A percentile compares a stretch with the other conserved stretches of the same genome.
Evolutionary conservation across 2,113 vertebrate genomes (phyloP).

Genomic region (Plecotus auritus): DNA sequence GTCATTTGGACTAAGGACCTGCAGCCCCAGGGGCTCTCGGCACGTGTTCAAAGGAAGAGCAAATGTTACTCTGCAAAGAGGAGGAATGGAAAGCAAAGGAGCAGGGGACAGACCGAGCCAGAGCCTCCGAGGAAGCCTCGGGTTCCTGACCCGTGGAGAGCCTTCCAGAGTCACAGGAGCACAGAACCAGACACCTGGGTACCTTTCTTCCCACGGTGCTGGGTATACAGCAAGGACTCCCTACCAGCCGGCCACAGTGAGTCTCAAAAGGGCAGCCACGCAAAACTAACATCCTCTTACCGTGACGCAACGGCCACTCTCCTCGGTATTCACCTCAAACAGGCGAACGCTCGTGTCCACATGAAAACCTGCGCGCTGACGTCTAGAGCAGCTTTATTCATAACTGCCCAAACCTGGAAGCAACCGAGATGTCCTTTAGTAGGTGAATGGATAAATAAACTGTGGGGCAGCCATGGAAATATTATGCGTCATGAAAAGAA

Average conservation of each 20-base stretch:
- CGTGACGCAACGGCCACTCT: background rate
- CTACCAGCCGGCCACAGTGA: background rate
- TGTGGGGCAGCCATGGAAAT: background rate
- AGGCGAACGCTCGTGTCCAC: background rate
- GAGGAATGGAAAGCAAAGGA: background rate
- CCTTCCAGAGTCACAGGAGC: background rate
- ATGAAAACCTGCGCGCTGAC: background rate
- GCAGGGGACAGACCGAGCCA: background rate
- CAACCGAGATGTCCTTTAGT: background rate
- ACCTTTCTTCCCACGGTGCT: background rate
- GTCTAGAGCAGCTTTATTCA: background rate
- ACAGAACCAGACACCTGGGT: accelerated
- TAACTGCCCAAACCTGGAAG: background rate
- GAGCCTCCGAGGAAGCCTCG: background rate
- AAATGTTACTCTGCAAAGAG: background rate
- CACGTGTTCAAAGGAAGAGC: background rate
- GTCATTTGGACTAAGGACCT: background rate
- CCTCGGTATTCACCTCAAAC: background rate
- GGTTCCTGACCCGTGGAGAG: background rate
- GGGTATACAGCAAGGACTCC: background rate
- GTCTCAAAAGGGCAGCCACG: background rate
- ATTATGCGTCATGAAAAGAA: background rate
- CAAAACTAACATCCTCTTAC: background rate
- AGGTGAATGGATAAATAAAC: background rate
- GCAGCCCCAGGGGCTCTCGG: background rate